These are phyloP conservation scores for Rhea americana DNA, from an alignment of 2,113 vertebrate genomes.

Conservation along the genomic window DNA sequence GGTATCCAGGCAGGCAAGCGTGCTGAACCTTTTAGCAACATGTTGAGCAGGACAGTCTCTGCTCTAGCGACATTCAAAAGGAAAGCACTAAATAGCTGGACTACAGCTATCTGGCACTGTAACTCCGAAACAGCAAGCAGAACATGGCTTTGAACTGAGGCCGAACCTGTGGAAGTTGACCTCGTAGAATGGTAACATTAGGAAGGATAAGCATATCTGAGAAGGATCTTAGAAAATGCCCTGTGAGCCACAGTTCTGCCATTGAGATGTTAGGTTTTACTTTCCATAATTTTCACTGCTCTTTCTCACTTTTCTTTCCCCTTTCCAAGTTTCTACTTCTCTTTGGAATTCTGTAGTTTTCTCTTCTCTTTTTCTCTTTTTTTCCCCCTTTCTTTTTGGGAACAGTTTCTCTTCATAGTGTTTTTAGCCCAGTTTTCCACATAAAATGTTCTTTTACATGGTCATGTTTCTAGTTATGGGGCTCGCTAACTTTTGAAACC, in stretches of 20 bases:
- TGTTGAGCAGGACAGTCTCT: fast-evolving
- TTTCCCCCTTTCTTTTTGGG: not conserved
- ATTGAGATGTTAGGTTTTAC: not conserved
- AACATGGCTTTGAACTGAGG: not conserved
- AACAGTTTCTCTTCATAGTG: not conserved
- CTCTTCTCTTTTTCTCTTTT: not conserved
- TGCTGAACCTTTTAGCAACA: not conserved
- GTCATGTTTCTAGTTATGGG: too few relatives aligned
- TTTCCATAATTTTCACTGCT: too few relatives aligned
- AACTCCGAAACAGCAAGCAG: not conserved
- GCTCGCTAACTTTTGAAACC: too few relatives aligned
- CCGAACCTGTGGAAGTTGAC: not conserved
- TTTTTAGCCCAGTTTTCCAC: not conserved
- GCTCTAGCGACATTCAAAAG: not conserved
- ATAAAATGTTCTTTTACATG: too few relatives aligned
- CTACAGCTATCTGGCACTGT: not conserved
- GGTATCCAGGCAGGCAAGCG: not conserved
- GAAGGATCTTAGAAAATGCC: not conserved
- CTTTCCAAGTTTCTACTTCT: not conserved
- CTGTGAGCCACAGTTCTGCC: not conserved
- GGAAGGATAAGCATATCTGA: not conserved
- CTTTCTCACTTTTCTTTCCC: not conserved
- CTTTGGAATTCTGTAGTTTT: not conserved
- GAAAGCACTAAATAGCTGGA: not conserved
- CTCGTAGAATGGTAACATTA: not conserved